Conservation (phyloP, 2,888 invertebrate genomes). For the Mermis nigrescens region DNA sequence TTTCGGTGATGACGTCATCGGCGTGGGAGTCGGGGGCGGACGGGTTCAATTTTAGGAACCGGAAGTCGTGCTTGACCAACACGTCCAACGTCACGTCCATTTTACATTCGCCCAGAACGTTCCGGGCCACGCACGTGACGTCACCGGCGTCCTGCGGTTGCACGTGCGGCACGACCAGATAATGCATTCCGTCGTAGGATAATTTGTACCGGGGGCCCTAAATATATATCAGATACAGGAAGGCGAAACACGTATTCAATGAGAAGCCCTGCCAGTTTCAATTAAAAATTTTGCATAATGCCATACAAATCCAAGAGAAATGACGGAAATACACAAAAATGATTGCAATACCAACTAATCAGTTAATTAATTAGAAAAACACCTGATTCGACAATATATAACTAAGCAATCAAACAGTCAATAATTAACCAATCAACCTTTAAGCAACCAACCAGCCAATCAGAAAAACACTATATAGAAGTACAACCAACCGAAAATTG, state of each 20-base stretch:
- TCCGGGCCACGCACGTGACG: constrained; percentile 47
- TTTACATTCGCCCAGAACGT: constrained; percentile 77
- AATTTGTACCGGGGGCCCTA: constrained; percentile 78
- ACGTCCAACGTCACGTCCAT: constrained; percentile 57
- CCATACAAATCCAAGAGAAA: neutral
- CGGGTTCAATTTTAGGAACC: constrained; percentile 25
- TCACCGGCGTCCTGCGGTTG: constrained; percentile 83
- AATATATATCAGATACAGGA: no score
- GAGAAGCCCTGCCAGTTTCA: neutral
- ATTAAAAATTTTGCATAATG: neutral
- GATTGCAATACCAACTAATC: no score
- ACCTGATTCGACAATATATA: no score
- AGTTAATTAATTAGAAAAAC: no score
- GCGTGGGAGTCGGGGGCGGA: neutral
- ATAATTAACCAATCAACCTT: no score
- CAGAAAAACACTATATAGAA: no score
- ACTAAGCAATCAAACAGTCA: no score
- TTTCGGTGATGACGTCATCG: neutral
- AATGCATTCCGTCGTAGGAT: constrained; percentile 92
- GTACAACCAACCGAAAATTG: no score
- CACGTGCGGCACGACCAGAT: constrained; percentile 80
- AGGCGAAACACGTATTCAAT: neutral
- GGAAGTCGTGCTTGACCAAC: constrained; percentile 22
- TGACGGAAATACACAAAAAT: no score
- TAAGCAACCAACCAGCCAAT: no score